phyloP scores from a whole-genome alignment of 2,113 vertebrate genomes.

The Pelvicachromis taeniatus region DNA sequence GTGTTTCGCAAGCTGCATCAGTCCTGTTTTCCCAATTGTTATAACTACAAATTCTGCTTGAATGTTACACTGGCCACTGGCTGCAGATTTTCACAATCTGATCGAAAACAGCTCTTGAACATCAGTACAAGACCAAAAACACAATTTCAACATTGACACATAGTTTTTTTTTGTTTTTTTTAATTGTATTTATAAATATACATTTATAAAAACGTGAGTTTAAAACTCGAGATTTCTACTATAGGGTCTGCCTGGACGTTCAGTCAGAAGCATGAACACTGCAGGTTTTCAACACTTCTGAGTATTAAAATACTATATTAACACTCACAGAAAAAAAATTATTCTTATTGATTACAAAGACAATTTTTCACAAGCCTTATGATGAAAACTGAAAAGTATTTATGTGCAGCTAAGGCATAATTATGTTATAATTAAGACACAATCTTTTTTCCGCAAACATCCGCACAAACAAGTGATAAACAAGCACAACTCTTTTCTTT shows the following conservation, averaged over 20 bases:
- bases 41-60: background rate
- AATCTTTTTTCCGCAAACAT: background rate
- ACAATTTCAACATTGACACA: background rate
- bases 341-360: background rate
- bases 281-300: background rate
- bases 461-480: background rate
- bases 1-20: background rate
- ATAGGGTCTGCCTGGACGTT: background rate
- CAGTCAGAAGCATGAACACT: background rate
- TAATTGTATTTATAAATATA: background rate
- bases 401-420: background rate
- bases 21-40: fast-evolving
- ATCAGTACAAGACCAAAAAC: background rate
- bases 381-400: background rate
- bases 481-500: background rate
- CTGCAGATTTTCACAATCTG: background rate
- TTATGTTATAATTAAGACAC: background rate
- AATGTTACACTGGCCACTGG: background rate
- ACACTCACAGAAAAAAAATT: background rate
- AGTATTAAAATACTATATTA: background rate
- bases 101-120: background rate
- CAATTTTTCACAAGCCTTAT: background rate
- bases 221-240: background rate
- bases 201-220: background rate
- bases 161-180: too few species aligned